A percentile compares a stretch with the other conserved stretches of the same genome.
phyloP scores from a whole-genome alignment of 1,140 invertebrate species.

The Ips nitidus region DNA sequence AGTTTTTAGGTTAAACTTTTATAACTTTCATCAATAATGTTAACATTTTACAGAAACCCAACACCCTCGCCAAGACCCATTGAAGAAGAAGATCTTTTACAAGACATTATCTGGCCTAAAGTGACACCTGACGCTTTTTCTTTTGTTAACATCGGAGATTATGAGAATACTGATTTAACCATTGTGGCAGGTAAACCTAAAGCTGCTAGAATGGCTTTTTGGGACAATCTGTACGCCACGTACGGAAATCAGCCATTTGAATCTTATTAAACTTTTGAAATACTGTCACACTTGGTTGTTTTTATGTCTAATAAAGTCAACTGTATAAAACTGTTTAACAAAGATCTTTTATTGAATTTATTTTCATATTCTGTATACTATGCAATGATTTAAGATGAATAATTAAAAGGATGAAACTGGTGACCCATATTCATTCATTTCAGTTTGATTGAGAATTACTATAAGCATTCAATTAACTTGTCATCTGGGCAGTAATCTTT shows the following conservation, averaged over 20 bases:
- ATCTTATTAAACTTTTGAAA: conserved; percentile 18
- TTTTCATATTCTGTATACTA: no score
- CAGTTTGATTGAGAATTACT: no score
- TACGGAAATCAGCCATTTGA: conserved; percentile 33
- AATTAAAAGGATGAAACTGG: no score
- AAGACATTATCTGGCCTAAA: conserved; percentile 31
- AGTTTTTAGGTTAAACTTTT: not conserved
- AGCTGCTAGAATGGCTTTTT: conserved; percentile 51
- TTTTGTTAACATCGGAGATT: conserved; percentile 32
- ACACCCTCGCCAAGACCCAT: conserved; percentile 12
- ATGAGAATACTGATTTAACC: conserved; percentile 7
- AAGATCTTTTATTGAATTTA: no score
- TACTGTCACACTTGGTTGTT: no score
- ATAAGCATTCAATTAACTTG: no score
- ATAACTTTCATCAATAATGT: not conserved
- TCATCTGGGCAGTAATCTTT: no score
- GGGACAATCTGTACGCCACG: conserved; percentile 21
- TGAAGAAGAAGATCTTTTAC: conserved; percentile 11
- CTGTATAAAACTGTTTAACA: no score
- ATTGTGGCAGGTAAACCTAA: conserved; percentile 13
- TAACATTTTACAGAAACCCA: conserved; percentile 28
- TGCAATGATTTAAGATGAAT: no score
- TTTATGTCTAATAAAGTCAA: no score
- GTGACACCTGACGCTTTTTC: conserved; percentile 21
- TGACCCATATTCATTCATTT: no score